phyloP scores from a whole-genome alignment of 2,797 vertebrate species.

The Urocyon cinereoargenteus region DNA sequence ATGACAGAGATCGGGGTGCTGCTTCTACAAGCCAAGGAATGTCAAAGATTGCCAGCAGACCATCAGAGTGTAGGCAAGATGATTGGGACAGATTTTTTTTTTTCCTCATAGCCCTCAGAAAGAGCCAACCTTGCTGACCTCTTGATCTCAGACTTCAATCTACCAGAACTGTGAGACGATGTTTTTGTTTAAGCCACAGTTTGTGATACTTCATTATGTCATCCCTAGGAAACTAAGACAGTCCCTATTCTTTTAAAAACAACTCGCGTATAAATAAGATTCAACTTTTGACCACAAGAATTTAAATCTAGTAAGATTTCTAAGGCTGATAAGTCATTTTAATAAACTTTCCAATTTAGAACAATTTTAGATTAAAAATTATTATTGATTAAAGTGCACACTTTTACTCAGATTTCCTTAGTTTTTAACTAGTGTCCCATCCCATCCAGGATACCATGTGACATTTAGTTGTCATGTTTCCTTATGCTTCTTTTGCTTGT shows the following conservation, averaged over 20 bases:
- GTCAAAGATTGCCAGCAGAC: neutral
- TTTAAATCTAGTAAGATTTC: neutral
- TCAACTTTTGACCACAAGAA: neutral
- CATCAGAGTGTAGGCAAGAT: neutral
- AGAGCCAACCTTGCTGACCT: neutral
- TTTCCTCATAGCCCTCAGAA: neutral
- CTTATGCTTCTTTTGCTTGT: neutral
- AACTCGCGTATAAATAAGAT: neutral
- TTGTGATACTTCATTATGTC: neutral
- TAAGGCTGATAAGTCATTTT: neutral
- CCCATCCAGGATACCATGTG: neutral
- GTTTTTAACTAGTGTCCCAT: neutral
- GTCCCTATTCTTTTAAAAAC: neutral
- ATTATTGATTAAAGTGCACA: neutral
- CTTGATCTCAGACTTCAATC: neutral
- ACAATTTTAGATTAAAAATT: neutral
- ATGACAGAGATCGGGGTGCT: neutral
- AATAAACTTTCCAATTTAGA: neutral
- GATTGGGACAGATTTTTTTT: neutral
- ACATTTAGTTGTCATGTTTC: neutral
- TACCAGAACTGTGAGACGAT: neutral
- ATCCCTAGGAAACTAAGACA: neutral
- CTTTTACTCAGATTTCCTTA: neutral
- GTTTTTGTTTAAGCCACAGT: neutral
- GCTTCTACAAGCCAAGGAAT: neutral